Evolutionary conservation across 1,140 invertebrate genomes (phyloP), one percentile per base, ranked within the genome.

Genomic region (Cotesia chilonis): DNA sequence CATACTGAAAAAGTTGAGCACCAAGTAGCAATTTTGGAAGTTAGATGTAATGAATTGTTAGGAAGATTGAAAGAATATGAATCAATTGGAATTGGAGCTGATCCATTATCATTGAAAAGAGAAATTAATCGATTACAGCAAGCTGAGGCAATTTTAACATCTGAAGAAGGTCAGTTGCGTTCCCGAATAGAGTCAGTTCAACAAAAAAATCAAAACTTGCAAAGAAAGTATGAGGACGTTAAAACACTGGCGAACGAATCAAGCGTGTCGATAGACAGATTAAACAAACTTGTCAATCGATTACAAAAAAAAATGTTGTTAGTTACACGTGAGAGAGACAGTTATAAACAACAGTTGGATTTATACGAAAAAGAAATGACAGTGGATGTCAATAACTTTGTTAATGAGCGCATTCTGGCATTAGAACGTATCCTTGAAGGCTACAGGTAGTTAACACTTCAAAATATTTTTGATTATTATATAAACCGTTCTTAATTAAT

Each of bases 331-430:
- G 93, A 94, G 82, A 87, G 94, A 65, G 94, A 96, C 77, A 92
- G 91, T 75, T 90, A 89, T 76, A 90, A 93, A 74, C 89, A 91
- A 70, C 91, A 95, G 73, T 80, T 95, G 47, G 93, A 95, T 75
- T 91, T 92, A 41, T 95, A 95, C 78, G 94, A 96, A 82, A 93
- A 92, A 79, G 94, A 95, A 84, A 85, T 92, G 70, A 93, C 93
- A 70, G 57, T 79, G 3, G 84, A 84, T 7, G 66, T 59, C 14
- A 80, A 74, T 12, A 83, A 74, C 52, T 63, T 71, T 1, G 70
- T 80, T 55, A 76, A 65, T 4, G 85, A 86, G 20, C 80, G 85
- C 70, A 81, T 85, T 54, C 75, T 80, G 9, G 77, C 78, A 12
- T 70, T 87, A 17, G 85, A 87, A 78, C 81, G 79, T 6, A 70